Evolutionary conservation across 1,140 invertebrate genomes (phyloP), one percentile per base, ranked within the genome.

Genomic region (Nixonia krombeini): DNA sequence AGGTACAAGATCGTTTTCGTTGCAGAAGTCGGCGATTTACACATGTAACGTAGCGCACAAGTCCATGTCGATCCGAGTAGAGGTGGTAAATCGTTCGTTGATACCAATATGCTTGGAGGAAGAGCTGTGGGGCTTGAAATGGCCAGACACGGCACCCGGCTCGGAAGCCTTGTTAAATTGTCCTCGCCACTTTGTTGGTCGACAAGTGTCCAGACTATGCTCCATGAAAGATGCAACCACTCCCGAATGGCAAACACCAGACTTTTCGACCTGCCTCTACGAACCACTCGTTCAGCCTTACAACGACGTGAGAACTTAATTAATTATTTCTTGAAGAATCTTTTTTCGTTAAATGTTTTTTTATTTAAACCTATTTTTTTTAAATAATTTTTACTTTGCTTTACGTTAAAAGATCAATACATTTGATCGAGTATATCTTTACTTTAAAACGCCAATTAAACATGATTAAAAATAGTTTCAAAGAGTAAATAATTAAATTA

Each of bases 221-320:
- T 84, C 85, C 17, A 86, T 90, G 70, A 85, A 84, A n/a, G 87
- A 89, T 67, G 81, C 86, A 0, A 85, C 84, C 7, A 89, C 88
- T 21, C 88, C 91, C 0, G 88, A 89, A 52, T 94, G 93, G 92
- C 86, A 88, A 33, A 79, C 87, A 16, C 91, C 92, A 2, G 91
- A 94, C 75, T 93, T 93, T 72, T 91, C 91, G 1, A 82, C 85
- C 7, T 94, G 92, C 66, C 83, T 92, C 0, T 87, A 89, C 5
- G 87, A 91, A 66, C 87, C 89, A 1, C 77, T 94, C 7, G 77
- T 87, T 18, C 80, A 87, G 47, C 89, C 90, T 56, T 90, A 89
- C 68, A 87, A 89, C 70, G 87, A 89, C 74, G 91, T 92, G 83
- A 83, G 75, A 50, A 56, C 29, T 44, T 53, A 21, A 21, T 6